These are phyloP conservation scores for Gnatocerus cornutus DNA, from an alignment of 2,888 invertebrate genomes.

Conservation along the genomic window DNA sequence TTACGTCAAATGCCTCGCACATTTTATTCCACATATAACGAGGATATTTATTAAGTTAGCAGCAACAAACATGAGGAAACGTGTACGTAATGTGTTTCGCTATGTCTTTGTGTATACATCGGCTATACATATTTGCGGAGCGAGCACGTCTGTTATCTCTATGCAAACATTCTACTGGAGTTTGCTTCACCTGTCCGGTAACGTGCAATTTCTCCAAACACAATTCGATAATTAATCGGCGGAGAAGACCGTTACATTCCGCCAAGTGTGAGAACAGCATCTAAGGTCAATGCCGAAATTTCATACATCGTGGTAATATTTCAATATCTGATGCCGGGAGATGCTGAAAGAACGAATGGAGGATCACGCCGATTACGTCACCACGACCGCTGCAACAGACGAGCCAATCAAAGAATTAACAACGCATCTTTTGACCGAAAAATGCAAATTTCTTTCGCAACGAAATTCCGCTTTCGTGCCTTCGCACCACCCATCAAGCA, in stretches of 20 bases:
- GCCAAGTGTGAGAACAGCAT: conserved; percentile 37
- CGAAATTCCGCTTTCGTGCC: conserved; percentile 6
- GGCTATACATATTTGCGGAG: conserved; percentile 34
- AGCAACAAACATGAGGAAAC: conserved; percentile 40
- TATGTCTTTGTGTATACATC: conserved; percentile 38
- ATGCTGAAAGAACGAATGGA: not conserved
- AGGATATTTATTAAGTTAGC: conserved; percentile 39
- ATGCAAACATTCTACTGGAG: conserved; percentile 40
- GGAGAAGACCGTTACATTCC: conserved; percentile 38
- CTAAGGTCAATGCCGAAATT: conserved; percentile 41
- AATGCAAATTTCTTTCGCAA: conserved; percentile 7
- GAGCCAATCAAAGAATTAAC: not conserved
- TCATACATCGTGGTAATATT: conserved; percentile 21
- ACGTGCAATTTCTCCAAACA: conserved; percentile 33
- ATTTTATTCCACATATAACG: conserved; percentile 34
- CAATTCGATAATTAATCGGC: conserved; percentile 42
- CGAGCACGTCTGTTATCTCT: conserved; percentile 24
- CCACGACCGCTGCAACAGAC: not conserved
- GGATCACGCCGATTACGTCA: not conserved
- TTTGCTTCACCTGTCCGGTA: conserved; percentile 27
- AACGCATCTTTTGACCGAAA: conserved; percentile 1
- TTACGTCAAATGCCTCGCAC: conserved; percentile 27
- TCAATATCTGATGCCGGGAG: conserved; percentile 16
- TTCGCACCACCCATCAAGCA: conserved; percentile 16
- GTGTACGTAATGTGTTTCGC: conserved; percentile 34